Evolutionary conservation across 2,888 invertebrate genomes (phyloP), one percentile per base, ranked within the genome.

Genomic region (Lymantria dispar): DNA sequence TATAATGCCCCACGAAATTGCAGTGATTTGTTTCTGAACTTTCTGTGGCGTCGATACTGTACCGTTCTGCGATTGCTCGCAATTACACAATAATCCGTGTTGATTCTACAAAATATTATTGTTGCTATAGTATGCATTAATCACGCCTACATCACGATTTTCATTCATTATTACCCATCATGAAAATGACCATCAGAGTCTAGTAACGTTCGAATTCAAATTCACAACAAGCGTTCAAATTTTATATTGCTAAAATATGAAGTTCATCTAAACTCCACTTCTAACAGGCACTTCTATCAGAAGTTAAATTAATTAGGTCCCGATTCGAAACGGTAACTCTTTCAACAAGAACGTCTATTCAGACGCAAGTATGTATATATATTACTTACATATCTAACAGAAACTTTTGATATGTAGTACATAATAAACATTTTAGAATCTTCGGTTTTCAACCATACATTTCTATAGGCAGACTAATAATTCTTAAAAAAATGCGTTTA

Each of bases 41-140:
- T 75, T 74, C 76, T 73, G 74, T 73, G 75, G 70, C 70, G 74
- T 80, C 80, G 78, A 84, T 80, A 72, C 70, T 53, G 64, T 74
- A 62, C 68, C 60, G 66, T 54, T 65, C 64, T 40, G 47, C 68
- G 74, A 76, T 78, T 76, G 76, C 61, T 73, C 77, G 76, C 79
- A 83, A 84, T 86, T 86, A 85, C 85, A 79, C 81, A 81, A 83
- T 80, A 76, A 76, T 67, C 75, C 70, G 73, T 85, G 80, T 83
- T 80, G 79, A 79, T 87, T 83, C 82, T 79, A 76, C 73, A 72
- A 73, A 75, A 73, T 70, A 71, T 69, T 62, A 70, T 62, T 69
- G 68, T 71, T 68, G 62, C 58, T 64, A 64, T 62, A 61, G 68
- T 65, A 45, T 58, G 22, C 5, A 22, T 22, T 2, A 2, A 22